phyloP scores from a whole-genome alignment of 2,888 invertebrate genomes.

The Acronicta psi region DNA sequence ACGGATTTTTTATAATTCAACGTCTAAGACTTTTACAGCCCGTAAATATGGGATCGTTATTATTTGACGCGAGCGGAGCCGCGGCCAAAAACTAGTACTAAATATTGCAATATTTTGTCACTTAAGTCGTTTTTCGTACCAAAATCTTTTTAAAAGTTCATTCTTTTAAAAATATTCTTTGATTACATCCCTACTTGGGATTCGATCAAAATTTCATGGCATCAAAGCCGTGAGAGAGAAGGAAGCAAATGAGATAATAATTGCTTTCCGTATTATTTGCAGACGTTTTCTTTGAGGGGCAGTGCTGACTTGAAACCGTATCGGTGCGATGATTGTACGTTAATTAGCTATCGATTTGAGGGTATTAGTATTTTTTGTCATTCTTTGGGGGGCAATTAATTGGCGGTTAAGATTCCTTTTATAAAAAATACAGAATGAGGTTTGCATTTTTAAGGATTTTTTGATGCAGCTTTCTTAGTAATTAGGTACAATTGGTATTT shows the following conservation, averaged over 20 bases:
- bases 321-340: conserved; percentile 64
- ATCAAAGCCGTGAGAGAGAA: conserved; percentile 75
- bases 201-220: conserved; percentile 80
- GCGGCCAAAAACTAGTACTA: too few relatives aligned
- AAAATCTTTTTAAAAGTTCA: conserved; percentile 60
- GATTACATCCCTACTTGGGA: conserved; percentile 76
- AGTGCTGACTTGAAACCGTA: conserved; percentile 50
- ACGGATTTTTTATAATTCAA: too few relatives aligned
- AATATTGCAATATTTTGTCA: background rate
- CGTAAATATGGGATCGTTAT: too few relatives aligned
- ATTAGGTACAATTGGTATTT: too few relatives aligned
- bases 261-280: conserved; percentile 79
- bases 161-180: conserved; percentile 78
- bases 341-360: conserved; percentile 68
- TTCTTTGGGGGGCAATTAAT: conserved; percentile 31
- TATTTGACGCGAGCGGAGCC: too few relatives aligned
- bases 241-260: conserved; percentile 82
- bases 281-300: conserved; percentile 70
- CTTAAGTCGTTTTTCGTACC: conserved; percentile 28
- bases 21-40: too few relatives aligned
- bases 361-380: conserved; percentile 31
- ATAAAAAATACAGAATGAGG: background rate
- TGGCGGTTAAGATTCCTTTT: conserved; percentile 12
- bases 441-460: background rate
- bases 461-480: too few relatives aligned